Evolutionary conservation across 2,113 vertebrate species (phyloP), one percentile per base, ranked within the genome.

Genomic region (Ictalurus furcatus): DNA sequence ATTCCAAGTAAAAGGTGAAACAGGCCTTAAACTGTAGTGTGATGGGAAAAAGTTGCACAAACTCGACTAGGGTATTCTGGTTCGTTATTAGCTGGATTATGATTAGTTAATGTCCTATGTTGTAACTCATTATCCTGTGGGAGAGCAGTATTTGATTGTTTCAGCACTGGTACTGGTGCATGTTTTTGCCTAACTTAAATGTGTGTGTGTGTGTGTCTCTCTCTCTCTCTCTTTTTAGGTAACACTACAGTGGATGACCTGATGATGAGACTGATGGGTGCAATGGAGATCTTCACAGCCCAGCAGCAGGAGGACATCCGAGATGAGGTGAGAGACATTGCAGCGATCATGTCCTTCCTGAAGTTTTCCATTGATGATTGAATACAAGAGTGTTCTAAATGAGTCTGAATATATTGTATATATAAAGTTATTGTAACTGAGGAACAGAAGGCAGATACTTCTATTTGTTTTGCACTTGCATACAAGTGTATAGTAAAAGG

Each of bases 231-330:
- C 91, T 96, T 11, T 85, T 65, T 94, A 99, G 99, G 99, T 92
- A 99, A 99, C 96, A 99, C 98, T 86, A 98, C 98, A 91, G 98
- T 99, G 94, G 98, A 99, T 91, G 99, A 99, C 94, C 95, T 99
- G 92, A 99, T 99, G 98, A 99, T 99, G 98, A 97, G 98, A 94
- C 96, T 99, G 94, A 99, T 99, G 97, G 98, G 97, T 90, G 98
- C 99, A 1, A 97, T 98, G 97, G 98, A 99, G 93, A 99, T 99
- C 95, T 99, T 99, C 94, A 97, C 97, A 91, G 98, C 97, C 92
- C 99, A 99, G 92, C 99, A 99, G 90, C 98, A 98, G 92, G 98
- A 99, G 93, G 98, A 99, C 93, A 99, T 99, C 93, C 98, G 97
- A 92, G 98, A 99, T 92, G 98, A 99, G 98, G 98, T 99, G 95